Base-by-base conservation (phyloP, 1,140 invertebrate species). In the Acromyrmex charruanus region DNA sequence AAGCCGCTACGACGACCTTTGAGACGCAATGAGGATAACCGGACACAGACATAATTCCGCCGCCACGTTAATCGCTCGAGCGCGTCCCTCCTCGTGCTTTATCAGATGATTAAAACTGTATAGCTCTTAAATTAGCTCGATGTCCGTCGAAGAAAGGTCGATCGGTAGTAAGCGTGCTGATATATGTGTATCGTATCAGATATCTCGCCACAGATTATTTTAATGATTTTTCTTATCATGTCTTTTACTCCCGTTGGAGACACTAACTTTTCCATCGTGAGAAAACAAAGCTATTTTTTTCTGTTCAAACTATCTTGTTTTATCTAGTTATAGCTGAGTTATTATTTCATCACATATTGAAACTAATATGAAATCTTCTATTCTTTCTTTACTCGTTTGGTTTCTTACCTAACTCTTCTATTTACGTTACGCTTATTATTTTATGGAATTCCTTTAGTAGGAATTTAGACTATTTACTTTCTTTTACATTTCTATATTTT, bases 291-390 rank as follows among this genome's bases (percentile, higher is more conserved):
- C 12, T 4, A 51, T n/a, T 31, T 63, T 77, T 4, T 77, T 81
- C 39, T 51, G 49, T 74, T 72, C 21, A 5, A 5, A 74, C 2
- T 18, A 25, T 14, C 72, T 49, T 74, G 9, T 74, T 86, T 5
- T 93, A 93, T 9, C 35, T 94, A 92, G 93, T 94, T 93, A 87
- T 93, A 93, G 89, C 87, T 14, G 4, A 65, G 21, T 4, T 25
- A 58, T 81, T 21, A 16, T 65, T 80, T 2, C 25, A n/a, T 39
- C 21, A 58, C 2, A 9, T 9, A 18, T n/a, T 77, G 2, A 12
- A 16, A 39, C 2, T 14, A 61, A 7, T 49, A 28, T 65, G 4
- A 18, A 6, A 65, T 65, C 21, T 44, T 35, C 6, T 39, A 5
- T 16, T 31, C 31, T 3, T 21, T 68, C 7, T 39, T 39, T n/a